Evolutionary conservation across 1,140 invertebrate species (phyloP).

Genomic region (Drosophila trapezifrons): DNA sequence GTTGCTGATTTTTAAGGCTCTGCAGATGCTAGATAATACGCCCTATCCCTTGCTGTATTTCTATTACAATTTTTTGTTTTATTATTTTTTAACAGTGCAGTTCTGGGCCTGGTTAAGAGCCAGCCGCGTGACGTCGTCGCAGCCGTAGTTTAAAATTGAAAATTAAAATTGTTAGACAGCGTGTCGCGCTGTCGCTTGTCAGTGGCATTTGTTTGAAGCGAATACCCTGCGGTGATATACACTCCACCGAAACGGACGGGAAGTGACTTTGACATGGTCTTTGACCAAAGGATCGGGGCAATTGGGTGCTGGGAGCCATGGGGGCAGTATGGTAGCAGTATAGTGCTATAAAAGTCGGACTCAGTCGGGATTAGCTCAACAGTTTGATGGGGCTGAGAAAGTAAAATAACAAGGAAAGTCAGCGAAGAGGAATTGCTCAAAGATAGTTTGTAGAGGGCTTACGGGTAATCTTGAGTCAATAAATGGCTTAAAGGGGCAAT

Average conservation of each 20-base stretch:
- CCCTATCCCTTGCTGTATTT: neutral
- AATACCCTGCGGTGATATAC: constrained; percentile 64
- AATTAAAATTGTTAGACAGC: constrained; percentile 82
- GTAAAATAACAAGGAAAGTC: constrained; percentile 29
- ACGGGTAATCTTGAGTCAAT: constrained; percentile 15
- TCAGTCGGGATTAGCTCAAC: constrained; percentile 40
- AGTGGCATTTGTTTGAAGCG: constrained; percentile 63
- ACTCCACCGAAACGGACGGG: constrained; percentile 31
- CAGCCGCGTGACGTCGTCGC: constrained; percentile 56
- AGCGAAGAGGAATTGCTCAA: constrained; percentile 13
- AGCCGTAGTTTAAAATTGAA: constrained; percentile 70
- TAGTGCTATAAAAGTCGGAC: constrained; percentile 31
- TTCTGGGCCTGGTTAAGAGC: constrained; percentile 46
- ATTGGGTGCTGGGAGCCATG: neutral
- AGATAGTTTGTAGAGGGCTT: constrained; percentile 5
- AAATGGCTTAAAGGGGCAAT: constrained; percentile 1
- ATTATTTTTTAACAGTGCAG: constrained; percentile 9
- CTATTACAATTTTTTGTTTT: neutral
- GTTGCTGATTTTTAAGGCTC: neutral
- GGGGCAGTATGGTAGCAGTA: neutral
- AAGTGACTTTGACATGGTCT: constrained; percentile 42
- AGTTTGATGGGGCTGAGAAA: constrained; percentile 30
- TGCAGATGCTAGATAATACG: neutral
- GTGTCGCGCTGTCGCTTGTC: constrained; percentile 79
- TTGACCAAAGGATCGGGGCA: constrained; percentile 18